A percentile compares a stretch with the other conserved stretches of the same genome.
phyloP scores from a whole-genome alignment of 2,113 vertebrate species.

The Laticauda colubrina region DNA sequence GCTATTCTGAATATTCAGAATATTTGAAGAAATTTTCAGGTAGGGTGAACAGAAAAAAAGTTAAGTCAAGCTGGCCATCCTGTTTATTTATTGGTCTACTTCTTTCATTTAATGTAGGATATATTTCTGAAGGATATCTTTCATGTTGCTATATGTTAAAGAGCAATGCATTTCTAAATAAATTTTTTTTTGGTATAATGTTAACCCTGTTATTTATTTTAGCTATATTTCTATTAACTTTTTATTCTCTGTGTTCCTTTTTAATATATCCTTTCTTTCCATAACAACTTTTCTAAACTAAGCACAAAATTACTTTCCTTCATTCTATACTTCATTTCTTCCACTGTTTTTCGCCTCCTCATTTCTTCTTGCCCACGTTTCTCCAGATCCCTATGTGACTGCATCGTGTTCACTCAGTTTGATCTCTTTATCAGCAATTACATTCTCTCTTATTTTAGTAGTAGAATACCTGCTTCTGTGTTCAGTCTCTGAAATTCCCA shows the following conservation, averaged over 20 bases:
- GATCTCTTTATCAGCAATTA: not conserved
- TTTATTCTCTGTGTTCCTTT: not conserved
- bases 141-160: not conserved
- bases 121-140: not conserved
- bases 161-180: not conserved
- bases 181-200: not conserved
- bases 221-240: not conserved
- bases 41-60: not conserved
- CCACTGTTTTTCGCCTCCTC: not conserved
- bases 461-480: not conserved
- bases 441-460: not conserved
- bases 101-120: not conserved
- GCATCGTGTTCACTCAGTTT: not conserved
- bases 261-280: not conserved
- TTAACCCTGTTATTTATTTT: not conserved
- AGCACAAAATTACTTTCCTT: not conserved
- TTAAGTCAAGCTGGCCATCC: conserved; percentile 15
- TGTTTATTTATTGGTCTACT: not conserved
- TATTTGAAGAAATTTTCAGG: not conserved
- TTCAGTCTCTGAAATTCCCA: not conserved
- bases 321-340: not conserved
- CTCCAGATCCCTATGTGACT: not conserved
- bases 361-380: not conserved
- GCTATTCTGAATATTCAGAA: conserved; percentile 40
- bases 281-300: not conserved